These are phyloP conservation scores for Apis florea DNA, from an alignment of 1,140 invertebrate species.

Conservation along the genomic window DNA sequence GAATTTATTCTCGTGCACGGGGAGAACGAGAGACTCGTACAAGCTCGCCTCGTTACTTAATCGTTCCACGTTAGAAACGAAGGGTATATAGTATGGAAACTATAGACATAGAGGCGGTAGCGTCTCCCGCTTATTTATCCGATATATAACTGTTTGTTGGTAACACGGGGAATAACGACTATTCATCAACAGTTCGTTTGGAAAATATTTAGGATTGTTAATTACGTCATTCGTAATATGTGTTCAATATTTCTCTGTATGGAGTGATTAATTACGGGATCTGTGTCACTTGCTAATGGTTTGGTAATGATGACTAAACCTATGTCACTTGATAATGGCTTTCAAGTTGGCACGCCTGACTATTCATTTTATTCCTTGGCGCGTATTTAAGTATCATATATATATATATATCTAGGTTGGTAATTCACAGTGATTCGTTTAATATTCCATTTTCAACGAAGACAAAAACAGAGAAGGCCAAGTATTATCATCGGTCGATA, in stretches of 20 bases:
- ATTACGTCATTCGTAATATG: neutral
- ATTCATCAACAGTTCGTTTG: neutral
- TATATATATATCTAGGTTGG: neutral
- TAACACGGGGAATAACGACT: conserved; percentile 8
- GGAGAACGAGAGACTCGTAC: conserved; percentile 49
- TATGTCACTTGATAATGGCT: neutral
- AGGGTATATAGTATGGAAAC: conserved; percentile 48
- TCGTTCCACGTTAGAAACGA: conserved; percentile 60
- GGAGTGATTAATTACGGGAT: neutral
- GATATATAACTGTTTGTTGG: conserved; percentile 10
- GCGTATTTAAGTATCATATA: neutral
- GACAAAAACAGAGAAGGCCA: neutral
- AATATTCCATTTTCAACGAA: neutral
- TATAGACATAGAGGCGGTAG: conserved; percentile 26
- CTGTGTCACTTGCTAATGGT: neutral
- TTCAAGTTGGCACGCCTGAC: neutral
- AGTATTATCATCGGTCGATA: conserved; percentile 11
- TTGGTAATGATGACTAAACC: too few species aligned
- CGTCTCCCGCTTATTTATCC: conserved; percentile 7
- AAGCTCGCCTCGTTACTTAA: conserved; percentile 65
- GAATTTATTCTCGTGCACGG: conserved; percentile 68
- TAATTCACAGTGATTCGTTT: too few species aligned
- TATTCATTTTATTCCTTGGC: neutral
- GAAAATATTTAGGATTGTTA: conserved; percentile 1
- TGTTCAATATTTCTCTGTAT: neutral